Base-by-base conservation (phyloP, 92 coral and sea anemone species). In the Desmophyllum pertusum region DNA sequence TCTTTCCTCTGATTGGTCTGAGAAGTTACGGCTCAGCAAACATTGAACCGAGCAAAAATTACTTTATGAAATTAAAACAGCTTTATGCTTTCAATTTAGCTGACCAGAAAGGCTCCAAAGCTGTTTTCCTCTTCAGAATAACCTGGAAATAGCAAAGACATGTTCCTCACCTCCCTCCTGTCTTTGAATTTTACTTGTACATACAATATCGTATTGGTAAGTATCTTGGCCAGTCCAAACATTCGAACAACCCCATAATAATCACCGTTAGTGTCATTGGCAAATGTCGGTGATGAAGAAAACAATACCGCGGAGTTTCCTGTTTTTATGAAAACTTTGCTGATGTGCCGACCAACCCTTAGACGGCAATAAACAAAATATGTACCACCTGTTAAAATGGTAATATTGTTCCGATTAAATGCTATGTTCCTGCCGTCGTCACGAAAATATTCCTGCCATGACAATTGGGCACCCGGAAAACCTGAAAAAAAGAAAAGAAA, bases 91-190 rank as follows among this genome's bases (percentile, higher is more conserved):
- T 68, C 36, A 15, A 0, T 23, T 71, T 72, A 71, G 33, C 52
- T 42, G 35, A 82, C n/a, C 52, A 55, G 29, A 73, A 71, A 82
- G 23, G 41, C 36, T 41, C 86, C 86, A 53, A 82, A 72, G 79
- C 25, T 82, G 61, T 72, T 43, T 40, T 64, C 13, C 23, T 0
- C 4, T 0, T 21, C 3, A 43, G 0, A 17, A 1, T 2, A 9
- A 27, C 42, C 14, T 0, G 66, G 41, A 51, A 80, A 80, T 19
- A 80, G 46, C 13, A 0, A 0, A 27, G 17, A 17, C 35, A 17
- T 42, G 11, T 5, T 4, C 2, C 25, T 0, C 18, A 29, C 15
- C 1, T 11, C 33, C n/a, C 2, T 5, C 38, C 15, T 13, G 14
- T 40, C 3, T 21, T 27, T 31, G 25, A 38, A 48, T 41, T 57